A percentile compares a stretch with the other conserved stretches of the same genome.
Evolutionary conservation across 2,797 vertebrate genomes (phyloP).

Genomic region (Megalops cyprinoides): DNA sequence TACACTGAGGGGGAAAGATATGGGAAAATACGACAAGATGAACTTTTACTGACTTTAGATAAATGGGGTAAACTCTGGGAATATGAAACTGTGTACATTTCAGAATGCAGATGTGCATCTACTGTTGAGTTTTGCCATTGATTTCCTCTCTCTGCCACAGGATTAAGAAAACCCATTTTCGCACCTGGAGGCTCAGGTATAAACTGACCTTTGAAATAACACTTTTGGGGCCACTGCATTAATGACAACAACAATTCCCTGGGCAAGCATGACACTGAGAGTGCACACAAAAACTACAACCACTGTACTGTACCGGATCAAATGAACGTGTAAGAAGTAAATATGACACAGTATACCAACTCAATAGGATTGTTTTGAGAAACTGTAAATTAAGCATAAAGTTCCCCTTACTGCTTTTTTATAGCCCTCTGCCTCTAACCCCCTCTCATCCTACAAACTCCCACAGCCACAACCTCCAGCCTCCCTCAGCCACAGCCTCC

Average conservation of each 20-base stretch:
- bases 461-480: too few relatives aligned
- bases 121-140: background rate
- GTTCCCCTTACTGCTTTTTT: too few relatives aligned
- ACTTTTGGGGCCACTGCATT: slow-evolving; percentile 14
- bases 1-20: slow-evolving; percentile 1
- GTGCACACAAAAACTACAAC: background rate
- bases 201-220: slow-evolving; percentile 18
- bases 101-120: slow-evolving; percentile 21
- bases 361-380: too few relatives aligned
- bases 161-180: slow-evolving; percentile 17
- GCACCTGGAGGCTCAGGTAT: slow-evolving; percentile 17
- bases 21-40: slow-evolving; percentile 17
- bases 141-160: slow-evolving; percentile 17
- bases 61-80: slow-evolving; percentile 6
- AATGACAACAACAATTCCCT: background rate
- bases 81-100: background rate
- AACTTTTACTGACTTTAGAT: slow-evolving; percentile 18
- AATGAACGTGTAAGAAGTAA: too few relatives aligned
- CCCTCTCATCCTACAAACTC: too few relatives aligned
- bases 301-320: background rate
- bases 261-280: background rate
- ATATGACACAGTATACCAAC: too few relatives aligned
- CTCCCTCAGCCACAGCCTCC: too few relatives aligned
- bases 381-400: too few relatives aligned
- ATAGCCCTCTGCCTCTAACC: too few relatives aligned